Percentiles rank a stretch among this genome's conserved stretches.
phyloP scores from a whole-genome alignment of 2,888 invertebrate genomes.

The Lasioglossum marginatum region DNA sequence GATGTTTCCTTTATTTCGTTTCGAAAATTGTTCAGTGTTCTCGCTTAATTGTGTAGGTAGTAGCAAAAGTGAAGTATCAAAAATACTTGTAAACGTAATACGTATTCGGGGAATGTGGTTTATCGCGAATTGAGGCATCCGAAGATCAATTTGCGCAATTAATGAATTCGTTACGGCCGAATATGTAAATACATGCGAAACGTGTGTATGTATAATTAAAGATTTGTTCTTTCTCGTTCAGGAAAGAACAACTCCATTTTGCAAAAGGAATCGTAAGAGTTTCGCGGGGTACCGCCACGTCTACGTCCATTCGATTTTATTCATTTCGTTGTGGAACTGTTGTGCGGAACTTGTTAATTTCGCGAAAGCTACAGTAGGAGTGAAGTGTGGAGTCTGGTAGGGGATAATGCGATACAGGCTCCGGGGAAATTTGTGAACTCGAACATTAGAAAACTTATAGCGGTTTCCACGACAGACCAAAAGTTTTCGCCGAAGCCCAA shows the following conservation, averaged over 20 bases:
- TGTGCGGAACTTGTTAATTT: constrained; percentile 69
- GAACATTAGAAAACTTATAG: constrained; percentile 67
- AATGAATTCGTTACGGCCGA: constrained; percentile 39
- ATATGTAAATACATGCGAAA: constrained; percentile 58
- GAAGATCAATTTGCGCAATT: background rate
- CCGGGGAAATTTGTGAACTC: constrained; percentile 71
- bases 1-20: background rate
- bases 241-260: constrained; percentile 34
- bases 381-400: background rate
- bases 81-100: background rate
- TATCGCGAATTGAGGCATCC: background rate
- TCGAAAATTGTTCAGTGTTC: background rate
- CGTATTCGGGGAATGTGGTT: background rate
- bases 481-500: constrained; percentile 41
- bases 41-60: background rate
- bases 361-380: constrained; percentile 44
- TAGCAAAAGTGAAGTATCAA: background rate
- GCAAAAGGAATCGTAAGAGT: constrained; percentile 52
- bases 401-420: constrained; percentile 63
- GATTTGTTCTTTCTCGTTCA: constrained; percentile 34
- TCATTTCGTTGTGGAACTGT: constrained; percentile 54
- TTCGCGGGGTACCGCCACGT: constrained; percentile 33
- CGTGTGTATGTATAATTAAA: constrained; percentile 27
- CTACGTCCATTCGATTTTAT: constrained; percentile 48
- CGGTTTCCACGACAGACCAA: constrained; percentile 29